Percentiles rank a stretch among this genome's conserved stretches.
Conservation (phyloP, 2,888 invertebrate species). For the Druceiella hillmani region DNA sequence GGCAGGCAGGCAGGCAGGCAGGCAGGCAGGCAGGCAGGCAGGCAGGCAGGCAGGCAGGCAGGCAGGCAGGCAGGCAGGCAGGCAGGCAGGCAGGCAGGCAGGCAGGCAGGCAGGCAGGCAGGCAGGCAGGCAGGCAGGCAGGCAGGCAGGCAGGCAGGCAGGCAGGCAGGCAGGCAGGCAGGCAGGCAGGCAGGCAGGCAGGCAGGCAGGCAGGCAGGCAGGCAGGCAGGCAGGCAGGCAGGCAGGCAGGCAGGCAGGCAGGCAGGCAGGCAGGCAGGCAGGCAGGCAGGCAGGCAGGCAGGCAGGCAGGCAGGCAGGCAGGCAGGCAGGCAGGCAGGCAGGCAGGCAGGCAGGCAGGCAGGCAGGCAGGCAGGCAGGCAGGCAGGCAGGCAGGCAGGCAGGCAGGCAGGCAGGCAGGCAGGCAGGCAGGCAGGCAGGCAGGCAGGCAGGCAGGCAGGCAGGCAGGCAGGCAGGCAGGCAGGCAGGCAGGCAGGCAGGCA, state of each 20-base stretch:
- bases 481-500: slow-evolving; percentile 7
- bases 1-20: slow-evolving; percentile 5
- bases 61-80: slow-evolving; percentile 7
- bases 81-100: slow-evolving; percentile 7
- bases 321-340: slow-evolving; percentile 7
- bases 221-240: slow-evolving; percentile 7
- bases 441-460: slow-evolving; percentile 7
- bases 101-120: slow-evolving; percentile 7
- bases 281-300: slow-evolving; percentile 7
- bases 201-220: slow-evolving; percentile 7
- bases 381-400: slow-evolving; percentile 6
- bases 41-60: slow-evolving; percentile 7
- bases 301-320: slow-evolving; percentile 7
- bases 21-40: slow-evolving; percentile 7
- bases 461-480: slow-evolving; percentile 7
- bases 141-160: slow-evolving; percentile 6
- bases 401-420: slow-evolving; percentile 4
- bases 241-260: slow-evolving; percentile 7
- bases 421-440: slow-evolving; percentile 7
- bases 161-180: slow-evolving; percentile 7
- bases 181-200: slow-evolving; percentile 7
- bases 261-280: slow-evolving; percentile 3
- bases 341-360: slow-evolving; percentile 7
- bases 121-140: slow-evolving; percentile 4
- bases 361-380: slow-evolving; percentile 7